These are phyloP conservation scores for Acanthornis magna DNA, from an alignment of 2,797 vertebrate genomes.

Conservation along the genomic window DNA sequence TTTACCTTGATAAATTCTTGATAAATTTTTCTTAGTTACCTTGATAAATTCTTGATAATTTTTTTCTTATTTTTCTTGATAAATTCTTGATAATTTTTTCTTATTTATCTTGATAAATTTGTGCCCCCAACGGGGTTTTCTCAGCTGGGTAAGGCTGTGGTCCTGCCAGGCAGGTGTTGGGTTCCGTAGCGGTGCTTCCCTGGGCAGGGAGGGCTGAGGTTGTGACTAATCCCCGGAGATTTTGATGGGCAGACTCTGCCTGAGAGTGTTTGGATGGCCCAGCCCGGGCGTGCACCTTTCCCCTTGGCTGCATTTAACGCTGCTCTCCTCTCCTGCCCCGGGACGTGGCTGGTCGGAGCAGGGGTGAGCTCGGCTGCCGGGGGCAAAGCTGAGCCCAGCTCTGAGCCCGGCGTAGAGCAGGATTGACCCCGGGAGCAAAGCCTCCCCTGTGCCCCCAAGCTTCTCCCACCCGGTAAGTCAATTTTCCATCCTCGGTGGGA, in stretches of 20 bases:
- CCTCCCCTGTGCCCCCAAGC: neutral
- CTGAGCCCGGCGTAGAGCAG: neutral
- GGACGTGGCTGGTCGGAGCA: rapidly evolving
- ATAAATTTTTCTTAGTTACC: too few species aligned
- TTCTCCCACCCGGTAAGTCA: neutral
- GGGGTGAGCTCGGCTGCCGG: rapidly evolving
- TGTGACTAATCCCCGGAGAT: neutral
- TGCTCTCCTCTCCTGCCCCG: rapidly evolving
- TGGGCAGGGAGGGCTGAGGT: neutral
- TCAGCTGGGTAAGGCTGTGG: rapidly evolving
- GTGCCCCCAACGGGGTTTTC: rapidly evolving
- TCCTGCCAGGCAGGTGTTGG: rapidly evolving
- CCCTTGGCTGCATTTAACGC: neutral
- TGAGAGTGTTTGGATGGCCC: neutral
- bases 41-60: too few species aligned
- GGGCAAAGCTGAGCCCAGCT: neutral
- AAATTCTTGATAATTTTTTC: too few species aligned
- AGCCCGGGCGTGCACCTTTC: neutral
- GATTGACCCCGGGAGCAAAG: neutral
- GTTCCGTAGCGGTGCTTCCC: rapidly evolving
- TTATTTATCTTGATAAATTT: neutral
- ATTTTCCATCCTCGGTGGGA: neutral
- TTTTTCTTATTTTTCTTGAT: too few species aligned
- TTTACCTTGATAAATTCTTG: too few species aligned
- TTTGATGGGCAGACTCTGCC: neutral